phyloP scores from a whole-genome alignment of 2,888 invertebrate species.

The Rhabditoides inermis region DNA sequence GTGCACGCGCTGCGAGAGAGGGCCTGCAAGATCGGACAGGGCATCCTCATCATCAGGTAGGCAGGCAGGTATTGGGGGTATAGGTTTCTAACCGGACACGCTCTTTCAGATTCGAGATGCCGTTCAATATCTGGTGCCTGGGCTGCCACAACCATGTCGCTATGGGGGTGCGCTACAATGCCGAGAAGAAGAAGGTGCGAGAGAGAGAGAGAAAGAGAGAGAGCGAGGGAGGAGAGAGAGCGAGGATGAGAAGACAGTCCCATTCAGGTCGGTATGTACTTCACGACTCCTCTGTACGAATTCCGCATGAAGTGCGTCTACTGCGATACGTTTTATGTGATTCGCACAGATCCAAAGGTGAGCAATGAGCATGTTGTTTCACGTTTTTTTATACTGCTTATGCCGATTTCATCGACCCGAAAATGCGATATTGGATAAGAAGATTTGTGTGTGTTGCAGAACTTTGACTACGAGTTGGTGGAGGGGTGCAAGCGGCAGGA shows the following conservation, averaged over 20 bases:
- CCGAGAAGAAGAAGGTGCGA: slow-evolving; percentile 58
- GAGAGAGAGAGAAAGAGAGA: slow-evolving; percentile 60
- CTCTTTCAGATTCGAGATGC: slow-evolving; percentile 79
- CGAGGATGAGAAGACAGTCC: slow-evolving; percentile 59
- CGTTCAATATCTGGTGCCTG: slow-evolving; percentile 98
- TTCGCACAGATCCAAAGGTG: slow-evolving; percentile 93
- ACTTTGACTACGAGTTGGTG: slow-evolving; percentile 88
- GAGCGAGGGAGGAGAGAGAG: slow-evolving; percentile 78
- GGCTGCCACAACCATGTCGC: slow-evolving; percentile 96
- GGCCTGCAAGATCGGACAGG: slow-evolving; percentile 85
- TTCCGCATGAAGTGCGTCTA: slow-evolving; percentile 98
- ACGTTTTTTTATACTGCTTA: neutral
- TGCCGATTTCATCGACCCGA: neutral
- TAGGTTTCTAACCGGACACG: too few relatives aligned
- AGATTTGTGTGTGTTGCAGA: slow-evolving; percentile 60
- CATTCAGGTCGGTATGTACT: slow-evolving; percentile 77
- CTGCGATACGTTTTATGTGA: slow-evolving; percentile 92
- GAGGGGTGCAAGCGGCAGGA: slow-evolving; percentile 92
- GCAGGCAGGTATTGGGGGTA: neutral
- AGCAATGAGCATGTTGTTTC: slow-evolving; percentile 50
- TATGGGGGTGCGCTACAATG: slow-evolving; percentile 93
- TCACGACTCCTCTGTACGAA: slow-evolving; percentile 90
- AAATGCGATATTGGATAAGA: neutral
- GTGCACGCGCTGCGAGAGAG: slow-evolving; percentile 91
- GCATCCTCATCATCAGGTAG: slow-evolving; percentile 80